Base-by-base conservation (phyloP, 2,888 invertebrate species). In the Arenicola marina region DNA sequence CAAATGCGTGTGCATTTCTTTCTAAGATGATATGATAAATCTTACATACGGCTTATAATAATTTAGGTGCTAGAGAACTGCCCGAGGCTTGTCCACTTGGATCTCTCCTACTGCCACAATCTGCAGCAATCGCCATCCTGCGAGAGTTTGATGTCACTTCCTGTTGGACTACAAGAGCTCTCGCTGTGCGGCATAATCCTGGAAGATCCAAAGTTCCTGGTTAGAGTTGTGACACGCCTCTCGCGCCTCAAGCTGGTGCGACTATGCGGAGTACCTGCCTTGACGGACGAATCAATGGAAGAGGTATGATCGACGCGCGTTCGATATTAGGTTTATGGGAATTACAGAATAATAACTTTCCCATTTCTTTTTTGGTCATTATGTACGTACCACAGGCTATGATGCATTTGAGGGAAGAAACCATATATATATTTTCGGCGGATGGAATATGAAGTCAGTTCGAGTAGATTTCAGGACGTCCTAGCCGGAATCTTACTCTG, bases 41-140 rank as follows among this genome's bases (percentile, higher is more conserved):
- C 24, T 53, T 32, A 32, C 32, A 29, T 11, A 29, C 31, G 21
- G 18, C n/a, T 1, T n/a, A n/a, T 34, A 48, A 58, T 31, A 24
- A 67, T 63, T 53, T 70, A 80, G 80, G 58, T 80, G 28, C 72
- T 73, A 56, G 75, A 76, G 61, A 71, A 73, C 4, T 80, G 79
- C 65, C 70, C 69, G 29, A 66, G 66, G 34, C 65, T 80, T 28
- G 66, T 72, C 45, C 60, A 58, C 3, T 67, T 80, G 46, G 79
- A 80, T 62, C 65, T 80, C 44, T 78, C 79, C 2, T 80, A 77
- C 70, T 79, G 79, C 63, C 73, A 66, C 51, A 66, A 70, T 15
- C 62, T 79, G 38, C 67, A 72, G 24, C 54, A 62, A 4, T 73
- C 71, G 4, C 43, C 44, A 7, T 21, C 48, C 24, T 29, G 34